These are phyloP conservation scores for Zaprionus lachaisei DNA, from an alignment of 1,140 invertebrate genomes.

Conservation along the genomic window DNA sequence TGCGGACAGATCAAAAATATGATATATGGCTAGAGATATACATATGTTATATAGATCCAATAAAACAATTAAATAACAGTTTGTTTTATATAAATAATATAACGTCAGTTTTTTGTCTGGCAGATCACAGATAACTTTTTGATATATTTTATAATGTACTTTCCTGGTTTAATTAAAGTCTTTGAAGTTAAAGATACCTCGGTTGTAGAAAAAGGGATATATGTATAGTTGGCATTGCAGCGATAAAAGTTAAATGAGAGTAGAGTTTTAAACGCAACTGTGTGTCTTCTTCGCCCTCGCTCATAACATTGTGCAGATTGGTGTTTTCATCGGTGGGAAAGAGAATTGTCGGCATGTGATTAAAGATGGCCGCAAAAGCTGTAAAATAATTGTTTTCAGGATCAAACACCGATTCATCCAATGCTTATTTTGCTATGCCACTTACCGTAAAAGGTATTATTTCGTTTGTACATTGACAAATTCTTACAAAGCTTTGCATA, in stretches of 20 bases:
- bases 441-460: conserved; percentile 59
- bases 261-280: conserved; percentile 34
- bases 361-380: conserved; percentile 53
- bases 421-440: background rate
- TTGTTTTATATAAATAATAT: background rate
- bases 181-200: conserved; percentile 42
- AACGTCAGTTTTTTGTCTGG: background rate
- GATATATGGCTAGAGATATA: too few species aligned
- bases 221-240: conserved; percentile 36
- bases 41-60: background rate
- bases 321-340: conserved; percentile 50
- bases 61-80: background rate
- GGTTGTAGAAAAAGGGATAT: conserved; percentile 53
- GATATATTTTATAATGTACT: background rate
- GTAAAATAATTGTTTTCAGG: background rate
- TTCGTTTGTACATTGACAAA: conserved; percentile 50
- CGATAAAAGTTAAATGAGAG: conserved; percentile 35
- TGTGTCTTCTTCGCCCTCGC: conserved; percentile 45
- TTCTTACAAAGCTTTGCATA: conserved; percentile 54
- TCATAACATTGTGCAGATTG: conserved; percentile 31
- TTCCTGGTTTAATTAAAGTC: conserved; percentile 31
- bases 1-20: too few species aligned
- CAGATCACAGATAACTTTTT: background rate
- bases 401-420: background rate
- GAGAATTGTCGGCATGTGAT: conserved; percentile 45